phyloP scores from a whole-genome alignment of 35 echinoderm and acorn worm species.

The Stichopus chloronotus region DNA sequence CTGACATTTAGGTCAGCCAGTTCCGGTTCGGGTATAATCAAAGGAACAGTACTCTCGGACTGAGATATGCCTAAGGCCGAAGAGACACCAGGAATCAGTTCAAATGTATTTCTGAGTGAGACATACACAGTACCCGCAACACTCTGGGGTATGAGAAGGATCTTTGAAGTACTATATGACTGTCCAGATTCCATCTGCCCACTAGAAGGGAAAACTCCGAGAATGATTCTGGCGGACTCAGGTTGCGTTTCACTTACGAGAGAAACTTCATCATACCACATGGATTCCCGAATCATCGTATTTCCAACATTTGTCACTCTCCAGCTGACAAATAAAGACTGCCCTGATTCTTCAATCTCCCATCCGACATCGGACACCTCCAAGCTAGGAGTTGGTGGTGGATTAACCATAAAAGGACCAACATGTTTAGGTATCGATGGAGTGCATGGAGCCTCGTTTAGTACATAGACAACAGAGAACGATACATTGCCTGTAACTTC shows the following conservation, averaged over 20 bases:
- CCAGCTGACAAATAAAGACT: conserved; percentile 30
- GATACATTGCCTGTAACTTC: conserved; percentile 15
- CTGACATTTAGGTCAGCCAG: background rate
- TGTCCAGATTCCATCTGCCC: conserved; percentile 36
- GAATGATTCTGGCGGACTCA: background rate
- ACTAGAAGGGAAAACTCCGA: conserved; percentile 25
- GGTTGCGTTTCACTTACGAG: background rate
- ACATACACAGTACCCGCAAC: conserved; percentile 9
- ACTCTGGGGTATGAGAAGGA: conserved; percentile 21
- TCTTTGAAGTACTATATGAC: conserved; percentile 25
- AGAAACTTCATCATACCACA: conserved; percentile 37
- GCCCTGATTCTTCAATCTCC: background rate
- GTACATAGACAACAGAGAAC: conserved; percentile 2
- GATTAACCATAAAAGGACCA: background rate
- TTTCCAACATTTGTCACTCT: conserved; percentile 47
- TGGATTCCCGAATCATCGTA: conserved; percentile 30
- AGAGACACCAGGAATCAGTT: background rate
- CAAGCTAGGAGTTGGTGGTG: conserved; percentile 37
- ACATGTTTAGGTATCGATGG: background rate
- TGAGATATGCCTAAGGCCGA: background rate
- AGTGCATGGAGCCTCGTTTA: background rate
- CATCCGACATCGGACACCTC: conserved; percentile 13
- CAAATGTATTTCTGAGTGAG: background rate
- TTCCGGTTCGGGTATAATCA: background rate
- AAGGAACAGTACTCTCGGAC: background rate